Conservation (phyloP, 2,888 invertebrate genomes). For the Norana najaformis region DNA sequence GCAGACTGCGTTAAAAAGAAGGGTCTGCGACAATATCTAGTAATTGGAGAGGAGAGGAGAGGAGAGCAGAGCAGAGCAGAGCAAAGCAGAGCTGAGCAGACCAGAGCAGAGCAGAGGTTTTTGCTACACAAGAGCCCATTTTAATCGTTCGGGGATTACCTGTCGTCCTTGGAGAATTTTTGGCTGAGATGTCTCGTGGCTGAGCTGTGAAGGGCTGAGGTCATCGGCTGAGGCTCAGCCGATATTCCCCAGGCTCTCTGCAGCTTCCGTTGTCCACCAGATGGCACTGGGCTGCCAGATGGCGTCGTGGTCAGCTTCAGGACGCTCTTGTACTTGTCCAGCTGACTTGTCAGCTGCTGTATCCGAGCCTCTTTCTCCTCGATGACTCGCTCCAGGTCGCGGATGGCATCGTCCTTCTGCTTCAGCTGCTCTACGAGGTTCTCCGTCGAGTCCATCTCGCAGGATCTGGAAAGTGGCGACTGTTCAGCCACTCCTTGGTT, state of each 20-base stretch:
- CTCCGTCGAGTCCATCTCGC: conserved; percentile 17
- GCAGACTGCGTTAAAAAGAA: too few relatives aligned
- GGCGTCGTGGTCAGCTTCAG: conserved; percentile 40
- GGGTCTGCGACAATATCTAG: too few relatives aligned
- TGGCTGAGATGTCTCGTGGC: neutral
- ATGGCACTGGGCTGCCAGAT: neutral
- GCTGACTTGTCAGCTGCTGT: conserved; percentile 55
- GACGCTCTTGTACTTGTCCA: conserved; percentile 62
- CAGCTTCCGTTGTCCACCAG: conserved; percentile 65
- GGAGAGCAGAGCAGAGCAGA: neutral
- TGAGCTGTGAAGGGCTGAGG: neutral
- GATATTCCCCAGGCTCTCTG: conserved; percentile 34
- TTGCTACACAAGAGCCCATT: too few relatives aligned
- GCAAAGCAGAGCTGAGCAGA: neutral
- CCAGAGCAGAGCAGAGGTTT: too few relatives aligned
- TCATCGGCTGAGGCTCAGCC: conserved; percentile 24
- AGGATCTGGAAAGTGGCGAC: too few relatives aligned
- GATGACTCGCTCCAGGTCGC: conserved; percentile 73
- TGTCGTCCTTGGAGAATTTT: conserved; percentile 19
- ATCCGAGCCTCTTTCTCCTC: conserved; percentile 55
- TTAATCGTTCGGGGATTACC: neutral
- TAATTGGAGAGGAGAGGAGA: neutral
- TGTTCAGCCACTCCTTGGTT: too few relatives aligned
- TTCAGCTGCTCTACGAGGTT: conserved; percentile 65
- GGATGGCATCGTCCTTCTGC: conserved; percentile 77